Evolutionary conservation across 2,797 vertebrate genomes (phyloP), one percentile per base, ranked within the genome.

Genomic region (Enteromius radiatus): DNA sequence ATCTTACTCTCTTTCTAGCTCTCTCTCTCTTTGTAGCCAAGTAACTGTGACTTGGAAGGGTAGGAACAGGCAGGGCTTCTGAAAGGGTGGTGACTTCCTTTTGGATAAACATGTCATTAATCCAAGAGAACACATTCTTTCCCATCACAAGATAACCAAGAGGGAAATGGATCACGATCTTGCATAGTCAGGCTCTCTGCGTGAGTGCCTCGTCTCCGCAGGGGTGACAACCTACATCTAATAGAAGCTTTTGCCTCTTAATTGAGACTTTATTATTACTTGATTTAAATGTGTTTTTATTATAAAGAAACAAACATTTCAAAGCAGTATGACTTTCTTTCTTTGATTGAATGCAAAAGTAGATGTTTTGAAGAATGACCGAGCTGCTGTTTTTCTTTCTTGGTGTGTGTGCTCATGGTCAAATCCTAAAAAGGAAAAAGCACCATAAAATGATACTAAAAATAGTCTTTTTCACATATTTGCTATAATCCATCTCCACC

Each of bases 21-120:
- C 86, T 89, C 84, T 89, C 84, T 86, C 89, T 88, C 88, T 86
- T 87, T 90, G 88, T 92, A 91, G 94, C 91, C 92, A 84, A 92
- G 89, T 93, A 92, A 92, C 90, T 89, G 93, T 89, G 94, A 93
- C 95, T 95, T 89, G 94, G 96, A 96, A 96, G 95, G 94, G 67
- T 93, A 93, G 92, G 93, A 94, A 92, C 91, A 94, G 95, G 93
- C 89, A 81, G 92, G 94, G 96, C 95, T 97, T 95, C 93, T 94
- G 96, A 96, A 96, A 96, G 98, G 98, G 97, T 94, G 97, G 96
- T 43, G 92, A 97, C 96, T 99, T 99, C 98, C 98, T 98, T 96
- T 97, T 49, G 95, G 96, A 96, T 97, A 98, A 98, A 98, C 96
- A 97, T 96, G 95, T 96, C 96, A 96, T 97, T 98, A 97, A 97